Evolutionary conservation across 2,888 invertebrate species (phyloP).

Genomic region (Nebria brevicollis): DNA sequence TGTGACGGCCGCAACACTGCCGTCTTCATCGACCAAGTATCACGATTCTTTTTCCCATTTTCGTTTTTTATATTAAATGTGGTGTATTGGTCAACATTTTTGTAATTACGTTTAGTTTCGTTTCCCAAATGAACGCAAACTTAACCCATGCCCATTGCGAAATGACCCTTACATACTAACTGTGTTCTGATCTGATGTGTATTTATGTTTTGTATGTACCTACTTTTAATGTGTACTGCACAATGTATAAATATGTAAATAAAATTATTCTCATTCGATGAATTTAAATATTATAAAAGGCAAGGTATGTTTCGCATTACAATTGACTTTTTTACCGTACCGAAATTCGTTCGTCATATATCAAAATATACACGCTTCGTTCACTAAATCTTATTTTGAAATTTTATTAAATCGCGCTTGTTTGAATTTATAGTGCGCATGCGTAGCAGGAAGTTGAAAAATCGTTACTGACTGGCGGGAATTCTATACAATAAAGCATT

Average conservation of each 20-base stretch:
- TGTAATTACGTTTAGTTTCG: slow-evolving; percentile 55
- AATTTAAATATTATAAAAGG: background rate
- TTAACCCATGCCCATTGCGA: background rate
- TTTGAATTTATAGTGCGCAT: slow-evolving; percentile 36
- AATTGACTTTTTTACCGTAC: background rate
- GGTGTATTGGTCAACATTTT: slow-evolving; percentile 89
- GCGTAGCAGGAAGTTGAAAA: slow-evolving; percentile 46
- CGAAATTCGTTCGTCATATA: slow-evolving; percentile 32
- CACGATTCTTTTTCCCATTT: slow-evolving; percentile 89
- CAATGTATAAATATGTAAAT: slow-evolving; percentile 15
- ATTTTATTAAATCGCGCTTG: background rate
- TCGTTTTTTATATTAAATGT: slow-evolving; percentile 91
- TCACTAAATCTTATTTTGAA: background rate
- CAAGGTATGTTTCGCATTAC: background rate
- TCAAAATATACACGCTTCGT: background rate
- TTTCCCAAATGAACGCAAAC: background rate
- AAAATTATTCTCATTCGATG: slow-evolving; percentile 6
- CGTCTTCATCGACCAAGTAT: slow-evolving; percentile 86
- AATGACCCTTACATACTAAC: slow-evolving; percentile 21
- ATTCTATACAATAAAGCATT: background rate
- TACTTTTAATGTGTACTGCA: slow-evolving; percentile 25
- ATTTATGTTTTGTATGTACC: slow-evolving; percentile 9
- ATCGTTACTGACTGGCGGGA: slow-evolving; percentile 45
- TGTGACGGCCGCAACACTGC: slow-evolving; percentile 84
- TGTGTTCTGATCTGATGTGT: slow-evolving; percentile 14